Percentiles rank a stretch among this genome's conserved stretches.
Conservation (phyloP, 2,113 vertebrate genomes). For the Corythaeola cristata region DNA sequence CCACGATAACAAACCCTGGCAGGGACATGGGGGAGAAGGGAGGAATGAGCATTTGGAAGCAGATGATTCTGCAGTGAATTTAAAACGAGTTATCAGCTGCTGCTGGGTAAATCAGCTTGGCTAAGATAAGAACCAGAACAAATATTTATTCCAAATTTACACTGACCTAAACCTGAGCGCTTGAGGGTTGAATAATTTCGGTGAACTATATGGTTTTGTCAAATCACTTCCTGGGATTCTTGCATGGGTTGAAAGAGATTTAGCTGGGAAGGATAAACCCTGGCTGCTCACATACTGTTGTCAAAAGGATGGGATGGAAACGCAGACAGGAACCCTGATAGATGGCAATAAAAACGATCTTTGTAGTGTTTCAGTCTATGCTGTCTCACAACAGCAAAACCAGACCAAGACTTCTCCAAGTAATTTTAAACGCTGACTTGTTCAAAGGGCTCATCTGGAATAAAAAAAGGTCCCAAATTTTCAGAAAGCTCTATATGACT, state of each 20-base stretch:
- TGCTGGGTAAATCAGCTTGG: constrained; percentile 57
- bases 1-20: not conserved
- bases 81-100: constrained; percentile 41
- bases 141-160: constrained; percentile 67
- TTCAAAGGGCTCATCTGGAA: not conserved
- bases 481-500: not conserved
- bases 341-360: constrained; percentile 30
- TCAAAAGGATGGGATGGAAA: constrained; percentile 31
- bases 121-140: constrained; percentile 61
- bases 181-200: constrained; percentile 46
- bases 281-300: not conserved
- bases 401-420: not conserved
- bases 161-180: constrained; percentile 50
- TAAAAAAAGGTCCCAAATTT: not conserved
- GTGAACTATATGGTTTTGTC: constrained; percentile 30
- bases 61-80: constrained; percentile 26
- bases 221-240: constrained; percentile 35
- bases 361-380: not conserved
- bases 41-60: not conserved
- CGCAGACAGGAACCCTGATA: constrained; percentile 22
- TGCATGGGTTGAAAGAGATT: constrained; percentile 44
- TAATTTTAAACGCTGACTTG: accelerated
- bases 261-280: constrained; percentile 40
- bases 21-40: not conserved
- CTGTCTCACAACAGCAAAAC: not conserved